Evolutionary conservation across 1,140 invertebrate genomes (phyloP), one percentile per base, ranked within the genome.

Genomic region (Stratiolaelaps scimitus): DNA sequence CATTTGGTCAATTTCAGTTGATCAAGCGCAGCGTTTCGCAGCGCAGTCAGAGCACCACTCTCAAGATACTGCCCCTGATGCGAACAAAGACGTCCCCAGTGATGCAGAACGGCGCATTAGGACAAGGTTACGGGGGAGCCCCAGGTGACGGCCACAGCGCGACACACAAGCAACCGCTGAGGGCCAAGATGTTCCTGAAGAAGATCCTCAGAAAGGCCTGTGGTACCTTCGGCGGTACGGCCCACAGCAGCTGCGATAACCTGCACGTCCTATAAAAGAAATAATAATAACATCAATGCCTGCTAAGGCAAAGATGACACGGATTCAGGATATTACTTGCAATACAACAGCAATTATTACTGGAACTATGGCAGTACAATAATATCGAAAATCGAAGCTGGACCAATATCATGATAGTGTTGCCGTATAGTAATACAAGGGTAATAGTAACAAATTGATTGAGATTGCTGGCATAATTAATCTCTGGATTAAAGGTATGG

Each of bases 191-290:
- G 20, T 66, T 75, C 7, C 60, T 75, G 0, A 72, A 72, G 48
- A 70, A 71, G 43, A 69, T 76, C 5, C 67, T 76, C 13, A 71
- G 71, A 48, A 73, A 73, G 65, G 70, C 53, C 26, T 60, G 53
- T 10, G 53, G 53, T 60, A 60, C 53, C 53, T 60, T 60, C 53
- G 10, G 34, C 34, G 53, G 53, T 29, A 26, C 53, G 17, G 67
- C 69, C 20, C 68, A 73, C 67, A 70, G 69, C n/a, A 74, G 70
- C 1, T 76, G 75, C 56, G 74, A 76, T 65, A 75, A 76, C 68
- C 68, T 76, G 1, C 73, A 75, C 46, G 73, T 76, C 7, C 71
- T 76, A 53, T 76, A 69, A 40, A 10, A 40, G 5, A n/a, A 40
- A 10, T 10, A 40, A 10, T 4, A 40, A 40, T 10, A n/a, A 40